Evolutionary conservation across 2,113 vertebrate genomes (phyloP).

Genomic region (Scopus umbretta): DNA sequence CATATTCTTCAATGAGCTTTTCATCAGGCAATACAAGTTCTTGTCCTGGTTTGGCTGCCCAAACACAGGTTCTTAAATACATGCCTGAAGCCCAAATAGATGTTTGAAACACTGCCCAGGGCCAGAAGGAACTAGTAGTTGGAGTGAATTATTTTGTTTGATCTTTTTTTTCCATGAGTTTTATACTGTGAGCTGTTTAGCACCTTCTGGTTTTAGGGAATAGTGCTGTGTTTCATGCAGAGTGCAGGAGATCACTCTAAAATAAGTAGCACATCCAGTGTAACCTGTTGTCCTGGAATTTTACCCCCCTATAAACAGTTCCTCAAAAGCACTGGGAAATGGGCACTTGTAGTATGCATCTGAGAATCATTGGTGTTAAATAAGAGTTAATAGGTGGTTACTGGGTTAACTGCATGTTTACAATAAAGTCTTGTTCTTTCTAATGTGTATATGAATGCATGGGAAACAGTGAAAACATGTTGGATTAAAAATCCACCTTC

Average conservation of each 20-base stretch:
- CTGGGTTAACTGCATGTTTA: not conserved
- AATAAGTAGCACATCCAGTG: not conserved
- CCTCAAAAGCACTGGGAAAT: not conserved
- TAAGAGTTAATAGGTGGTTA: not conserved
- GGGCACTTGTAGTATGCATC: not conserved
- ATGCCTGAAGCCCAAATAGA: not conserved
- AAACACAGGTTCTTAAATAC: not conserved
- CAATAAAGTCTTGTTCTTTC: not conserved
- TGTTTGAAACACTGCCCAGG: not conserved
- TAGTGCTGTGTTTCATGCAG: not conserved
- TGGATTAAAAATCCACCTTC: not conserved
- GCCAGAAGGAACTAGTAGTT: not conserved
- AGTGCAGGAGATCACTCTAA: not conserved
- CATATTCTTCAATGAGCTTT: not conserved
- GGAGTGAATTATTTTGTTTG: not conserved
- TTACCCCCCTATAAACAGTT: not conserved
- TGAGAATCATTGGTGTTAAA: not conserved
- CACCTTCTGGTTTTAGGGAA: not conserved
- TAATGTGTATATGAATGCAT: accelerated
- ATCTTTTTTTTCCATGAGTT: not conserved
- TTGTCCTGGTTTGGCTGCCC: not conserved
- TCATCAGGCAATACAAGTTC: not conserved
- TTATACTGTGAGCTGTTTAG: not conserved
- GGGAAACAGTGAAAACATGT: not conserved
- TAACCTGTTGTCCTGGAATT: not conserved